These are phyloP conservation scores for Acholoe squamosa DNA, from an alignment of 2,888 invertebrate genomes.

Conservation along the genomic window DNA sequence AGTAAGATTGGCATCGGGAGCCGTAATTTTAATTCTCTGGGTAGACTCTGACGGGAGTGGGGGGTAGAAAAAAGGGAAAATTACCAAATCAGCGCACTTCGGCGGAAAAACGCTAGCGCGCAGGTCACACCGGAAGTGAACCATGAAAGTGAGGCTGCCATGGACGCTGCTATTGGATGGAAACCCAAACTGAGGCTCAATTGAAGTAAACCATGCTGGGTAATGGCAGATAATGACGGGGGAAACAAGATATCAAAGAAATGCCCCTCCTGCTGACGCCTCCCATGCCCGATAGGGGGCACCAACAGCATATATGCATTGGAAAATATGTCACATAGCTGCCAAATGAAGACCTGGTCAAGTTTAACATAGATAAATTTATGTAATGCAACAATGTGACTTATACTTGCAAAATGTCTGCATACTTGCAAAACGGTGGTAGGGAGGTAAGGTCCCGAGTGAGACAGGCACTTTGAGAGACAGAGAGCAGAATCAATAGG, in stretches of 20 bases:
- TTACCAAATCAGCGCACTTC: constrained; percentile 7
- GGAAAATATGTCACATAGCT: too few species aligned
- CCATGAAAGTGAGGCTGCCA: background rate
- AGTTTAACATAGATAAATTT: too few species aligned
- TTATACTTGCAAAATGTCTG: too few species aligned
- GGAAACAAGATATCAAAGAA: constrained; percentile 28
- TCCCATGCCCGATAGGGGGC: too few species aligned
- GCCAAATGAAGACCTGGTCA: too few species aligned
- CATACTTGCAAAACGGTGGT: too few species aligned
- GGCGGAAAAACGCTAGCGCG: background rate
- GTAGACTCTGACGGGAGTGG: background rate
- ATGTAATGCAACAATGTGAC: too few species aligned
- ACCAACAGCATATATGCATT: too few species aligned
- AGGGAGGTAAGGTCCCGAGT: too few species aligned
- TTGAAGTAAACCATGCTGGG: background rate
- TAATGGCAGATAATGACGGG: constrained; percentile 1
- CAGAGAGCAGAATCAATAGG: too few species aligned
- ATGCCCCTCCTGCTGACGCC: too few species aligned
- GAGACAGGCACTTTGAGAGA: too few species aligned
- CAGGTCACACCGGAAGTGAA: constrained; percentile 30
- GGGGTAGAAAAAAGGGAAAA: background rate
- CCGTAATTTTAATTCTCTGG: background rate
- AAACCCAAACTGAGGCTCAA: background rate
- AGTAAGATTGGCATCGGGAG: background rate
- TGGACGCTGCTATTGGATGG: background rate